Conservation (phyloP, 2,797 vertebrate genomes). For the Molothrus aeneus region DNA sequence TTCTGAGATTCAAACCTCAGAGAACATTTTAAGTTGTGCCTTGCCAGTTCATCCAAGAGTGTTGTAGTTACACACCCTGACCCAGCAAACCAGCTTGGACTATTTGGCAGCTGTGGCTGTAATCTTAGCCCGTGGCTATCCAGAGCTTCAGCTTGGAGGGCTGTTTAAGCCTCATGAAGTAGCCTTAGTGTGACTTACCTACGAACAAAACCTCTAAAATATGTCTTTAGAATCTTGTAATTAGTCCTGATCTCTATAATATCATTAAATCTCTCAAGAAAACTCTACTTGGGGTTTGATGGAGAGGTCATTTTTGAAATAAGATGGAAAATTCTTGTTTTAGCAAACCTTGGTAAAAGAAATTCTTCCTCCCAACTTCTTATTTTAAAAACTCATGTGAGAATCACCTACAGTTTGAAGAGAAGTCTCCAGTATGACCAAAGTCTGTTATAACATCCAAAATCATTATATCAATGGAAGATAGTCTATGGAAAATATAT, state of each 20-base stretch:
- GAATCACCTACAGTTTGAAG: not conserved
- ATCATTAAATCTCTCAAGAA: not conserved
- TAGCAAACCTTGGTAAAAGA: not conserved
- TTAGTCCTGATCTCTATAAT: not conserved
- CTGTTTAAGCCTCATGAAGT: not conserved
- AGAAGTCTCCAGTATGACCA: not conserved
- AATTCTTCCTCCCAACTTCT: not conserved
- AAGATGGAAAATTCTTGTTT: not conserved
- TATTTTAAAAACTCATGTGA: not conserved
- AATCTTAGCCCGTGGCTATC: not conserved
- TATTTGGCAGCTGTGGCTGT: not conserved
- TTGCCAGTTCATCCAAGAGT: not conserved
- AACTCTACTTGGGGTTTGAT: not conserved
- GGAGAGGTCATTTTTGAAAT: not conserved
- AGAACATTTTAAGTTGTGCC: not conserved
- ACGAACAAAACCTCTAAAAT: not conserved
- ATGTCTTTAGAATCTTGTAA: not conserved
- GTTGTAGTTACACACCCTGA: not conserved
- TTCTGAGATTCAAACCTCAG: not conserved
- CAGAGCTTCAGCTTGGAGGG: not conserved
- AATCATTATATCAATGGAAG: not conserved
- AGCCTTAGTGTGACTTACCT: not conserved
- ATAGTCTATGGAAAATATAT: not conserved
- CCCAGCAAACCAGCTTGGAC: not conserved
- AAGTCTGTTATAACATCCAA: not conserved